Evolutionary conservation across 1,140 invertebrate genomes (phyloP), one percentile per base, ranked within the genome.

Genomic region (Arctopsyche grandis): DNA sequence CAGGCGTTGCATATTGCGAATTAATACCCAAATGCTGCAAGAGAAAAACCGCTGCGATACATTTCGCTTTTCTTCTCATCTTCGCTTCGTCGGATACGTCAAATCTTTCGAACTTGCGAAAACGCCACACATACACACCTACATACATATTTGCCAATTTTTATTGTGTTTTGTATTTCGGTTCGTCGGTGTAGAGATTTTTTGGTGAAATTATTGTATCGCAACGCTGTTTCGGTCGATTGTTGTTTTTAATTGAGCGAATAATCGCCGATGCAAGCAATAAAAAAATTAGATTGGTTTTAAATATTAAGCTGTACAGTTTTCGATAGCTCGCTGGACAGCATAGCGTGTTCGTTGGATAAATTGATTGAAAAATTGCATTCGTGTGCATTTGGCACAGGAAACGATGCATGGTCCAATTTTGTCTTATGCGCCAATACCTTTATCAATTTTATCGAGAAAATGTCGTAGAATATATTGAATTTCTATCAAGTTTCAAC

Each of bases 161-260:
- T 73, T 19, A 73, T 73, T 73, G 69, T 73, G 43, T 44, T 73
- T 46, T 46, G 0, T 46, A 19, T 46, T 14, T 26, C 21, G n/a
- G n/a, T n/a, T 22, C 46, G 7, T 44, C n/a, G 66, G 22, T 69
- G 66, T 38, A 7, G 29, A 4, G 21, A 58, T 4, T 58, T 58
- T 58, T 58, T 66, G 24, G 24, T 21, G 63, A 16, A 66, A 66
- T 21, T 48, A 48, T 9, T 56, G 52, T 24, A 66, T 21, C 21
- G 38, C 38, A 46, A 46, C 9, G 43, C 12, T 5, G 22, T 10
- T 24, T 66, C 16, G 16, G 24, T 21, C 24, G 63, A 21, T 66
- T 66, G 16, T 22, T 16, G 24, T 66, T 73, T 73, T 73, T 73
- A 73, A 73, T 73, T 73, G 16, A 14, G 10, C 43, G 24, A 10